phyloP scores from a whole-genome alignment of 2,888 invertebrate genomes.

The Agonopterix heracliana region DNA sequence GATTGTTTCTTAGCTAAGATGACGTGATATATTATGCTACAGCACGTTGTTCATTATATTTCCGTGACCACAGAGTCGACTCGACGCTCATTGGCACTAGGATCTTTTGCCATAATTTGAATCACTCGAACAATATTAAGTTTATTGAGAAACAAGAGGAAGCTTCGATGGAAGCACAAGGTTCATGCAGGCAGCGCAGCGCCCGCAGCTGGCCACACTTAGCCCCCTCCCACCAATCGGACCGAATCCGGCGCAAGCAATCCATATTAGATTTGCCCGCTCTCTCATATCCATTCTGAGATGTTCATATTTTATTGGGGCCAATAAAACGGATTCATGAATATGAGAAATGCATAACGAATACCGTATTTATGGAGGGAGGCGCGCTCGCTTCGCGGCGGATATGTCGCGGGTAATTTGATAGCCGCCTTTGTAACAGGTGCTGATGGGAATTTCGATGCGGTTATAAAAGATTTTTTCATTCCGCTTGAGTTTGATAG shows the following conservation, averaged over 20 bases:
- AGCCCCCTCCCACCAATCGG: slow-evolving; percentile 45
- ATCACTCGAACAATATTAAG: too few relatives aligned
- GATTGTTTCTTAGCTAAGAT: slow-evolving; percentile 24
- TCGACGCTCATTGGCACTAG: too few relatives aligned
- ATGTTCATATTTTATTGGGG: slow-evolving; percentile 78
- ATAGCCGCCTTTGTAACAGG: slow-evolving; percentile 75
- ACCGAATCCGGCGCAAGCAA: slow-evolving; percentile 71
- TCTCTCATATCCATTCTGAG: slow-evolving; percentile 76
- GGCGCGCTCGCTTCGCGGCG: slow-evolving; percentile 57
- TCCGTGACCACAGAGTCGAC: too few relatives aligned
- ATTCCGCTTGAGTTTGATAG: slow-evolving; percentile 56
- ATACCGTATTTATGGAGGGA: slow-evolving; percentile 74
- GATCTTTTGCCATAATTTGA: too few relatives aligned
- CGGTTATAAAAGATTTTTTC: slow-evolving; percentile 57
- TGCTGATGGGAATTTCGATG: slow-evolving; percentile 72
- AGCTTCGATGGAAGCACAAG: neutral
- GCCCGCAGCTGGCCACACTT: slow-evolving; percentile 32
- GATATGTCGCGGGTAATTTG: slow-evolving; percentile 74
- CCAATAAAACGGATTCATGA: slow-evolving; percentile 78
- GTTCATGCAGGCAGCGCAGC: slow-evolving; percentile 11
- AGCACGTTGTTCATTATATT: slow-evolving; percentile 1
- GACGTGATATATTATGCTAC: slow-evolving; percentile 15
- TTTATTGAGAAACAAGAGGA: too few relatives aligned
- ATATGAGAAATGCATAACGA: slow-evolving; percentile 77
- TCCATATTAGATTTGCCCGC: slow-evolving; percentile 76